Evolutionary conservation across 2,888 invertebrate genomes (phyloP).

Genomic region (Drosophila lacicola): DNA sequence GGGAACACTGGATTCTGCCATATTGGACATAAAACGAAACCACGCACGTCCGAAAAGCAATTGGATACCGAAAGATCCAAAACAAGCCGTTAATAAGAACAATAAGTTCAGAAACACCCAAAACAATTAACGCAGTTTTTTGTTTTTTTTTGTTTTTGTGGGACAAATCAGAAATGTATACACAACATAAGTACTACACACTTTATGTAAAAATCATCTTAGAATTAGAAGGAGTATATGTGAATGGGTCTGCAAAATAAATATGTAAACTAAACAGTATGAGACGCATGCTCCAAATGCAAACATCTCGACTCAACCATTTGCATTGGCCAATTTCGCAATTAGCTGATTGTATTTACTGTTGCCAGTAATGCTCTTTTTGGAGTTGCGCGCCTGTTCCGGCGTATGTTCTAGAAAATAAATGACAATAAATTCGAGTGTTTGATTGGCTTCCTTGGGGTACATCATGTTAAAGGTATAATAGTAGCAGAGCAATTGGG

Average conservation of each 20-base stretch:
- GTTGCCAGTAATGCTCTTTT: slow-evolving; percentile 65
- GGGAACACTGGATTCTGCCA: background rate
- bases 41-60: too few species aligned
- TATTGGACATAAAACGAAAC: slow-evolving; percentile 26
- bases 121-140: background rate
- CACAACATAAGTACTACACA: slow-evolving; percentile 79
- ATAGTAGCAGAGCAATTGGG: slow-evolving; percentile 76
- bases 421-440: slow-evolving; percentile 77
- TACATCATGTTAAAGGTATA: slow-evolving; percentile 80
- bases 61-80: background rate
- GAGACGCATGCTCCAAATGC: slow-evolving; percentile 27
- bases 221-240: slow-evolving; percentile 65
- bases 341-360: slow-evolving; percentile 72
- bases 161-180: slow-evolving; percentile 71
- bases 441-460: slow-evolving; percentile 80
- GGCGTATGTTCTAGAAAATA: slow-evolving; percentile 71
- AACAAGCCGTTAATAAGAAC: background rate
- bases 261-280: slow-evolving; percentile 74
- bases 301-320: slow-evolving; percentile 55
- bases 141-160: slow-evolving; percentile 8
- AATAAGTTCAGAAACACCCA: slow-evolving; percentile 14
- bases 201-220: slow-evolving; percentile 77
- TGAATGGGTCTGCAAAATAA: slow-evolving; percentile 71
- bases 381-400: slow-evolving; percentile 65
- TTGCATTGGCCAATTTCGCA: slow-evolving; percentile 71